phyloP scores from a whole-genome alignment of 2,113 vertebrate genomes.

The Burhinus bistriatus region DNA sequence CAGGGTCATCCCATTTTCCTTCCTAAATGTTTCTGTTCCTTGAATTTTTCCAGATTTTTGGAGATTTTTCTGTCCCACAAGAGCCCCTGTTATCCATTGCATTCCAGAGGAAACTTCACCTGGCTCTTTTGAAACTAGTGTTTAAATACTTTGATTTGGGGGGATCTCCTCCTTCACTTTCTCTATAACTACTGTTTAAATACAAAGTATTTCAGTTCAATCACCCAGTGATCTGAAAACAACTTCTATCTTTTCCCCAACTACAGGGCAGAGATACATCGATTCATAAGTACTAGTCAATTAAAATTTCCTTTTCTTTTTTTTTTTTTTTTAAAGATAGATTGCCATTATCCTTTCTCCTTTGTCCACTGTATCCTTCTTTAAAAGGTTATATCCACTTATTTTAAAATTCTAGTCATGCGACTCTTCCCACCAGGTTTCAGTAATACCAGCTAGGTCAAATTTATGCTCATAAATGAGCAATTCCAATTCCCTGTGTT shows the following conservation, averaged over 20 bases:
- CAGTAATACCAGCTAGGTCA: neutral
- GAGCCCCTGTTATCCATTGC: neutral
- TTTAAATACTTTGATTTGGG: neutral
- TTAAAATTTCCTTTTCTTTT: neutral
- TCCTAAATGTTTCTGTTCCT: neutral
- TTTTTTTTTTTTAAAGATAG: neutral
- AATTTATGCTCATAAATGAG: constrained; percentile 35
- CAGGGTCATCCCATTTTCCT: neutral
- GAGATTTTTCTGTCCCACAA: neutral
- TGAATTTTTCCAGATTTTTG: neutral
- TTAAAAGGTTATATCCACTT: neutral
- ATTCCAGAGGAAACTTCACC: neutral
- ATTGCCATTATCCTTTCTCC: neutral
- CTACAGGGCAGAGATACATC: neutral
- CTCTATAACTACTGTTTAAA: neutral
- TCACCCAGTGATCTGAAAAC: neutral
- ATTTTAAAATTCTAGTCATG: constrained; percentile 1
- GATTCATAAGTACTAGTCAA: neutral
- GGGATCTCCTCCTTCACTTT: neutral
- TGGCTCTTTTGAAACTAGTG: neutral
- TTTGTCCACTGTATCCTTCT: neutral
- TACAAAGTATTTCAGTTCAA: neutral
- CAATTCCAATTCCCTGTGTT: constrained; percentile 22
- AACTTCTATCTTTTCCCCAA: neutral
- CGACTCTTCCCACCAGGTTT: neutral